Conservation (phyloP, 2,888 invertebrate species). For the Drosophila pseudotalamancana region DNA sequence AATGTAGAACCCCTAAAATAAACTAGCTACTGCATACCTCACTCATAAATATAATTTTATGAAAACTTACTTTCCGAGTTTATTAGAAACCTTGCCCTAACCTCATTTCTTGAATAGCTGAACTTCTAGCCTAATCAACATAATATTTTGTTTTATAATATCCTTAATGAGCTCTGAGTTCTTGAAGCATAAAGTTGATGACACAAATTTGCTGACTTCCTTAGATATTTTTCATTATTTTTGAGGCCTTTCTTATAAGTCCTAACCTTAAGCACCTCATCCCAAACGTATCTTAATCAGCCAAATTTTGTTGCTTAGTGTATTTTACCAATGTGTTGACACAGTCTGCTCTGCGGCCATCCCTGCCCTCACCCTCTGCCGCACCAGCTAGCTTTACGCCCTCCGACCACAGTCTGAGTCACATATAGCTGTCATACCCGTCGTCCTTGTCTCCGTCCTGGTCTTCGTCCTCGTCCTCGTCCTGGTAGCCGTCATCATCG, state of each 20-base stretch:
- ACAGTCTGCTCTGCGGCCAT: slow-evolving; percentile 43
- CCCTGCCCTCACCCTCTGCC: not conserved
- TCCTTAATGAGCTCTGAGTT: not conserved
- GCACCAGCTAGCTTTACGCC: not conserved
- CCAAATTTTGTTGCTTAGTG: slow-evolving; percentile 37
- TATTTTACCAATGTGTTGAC: slow-evolving; percentile 70
- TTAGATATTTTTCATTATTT: not conserved
- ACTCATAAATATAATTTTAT: too few relatives aligned
- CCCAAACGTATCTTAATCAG: slow-evolving; percentile 6
- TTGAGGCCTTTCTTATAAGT: not conserved
- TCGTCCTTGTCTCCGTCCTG: slow-evolving; percentile 8
- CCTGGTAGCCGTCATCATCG: too few relatives aligned
- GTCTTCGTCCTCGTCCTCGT: slow-evolving; percentile 21
- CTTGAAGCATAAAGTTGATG: too few relatives aligned
- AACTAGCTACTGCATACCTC: too few relatives aligned
- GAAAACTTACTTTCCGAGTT: too few relatives aligned
- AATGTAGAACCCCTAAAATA: not conserved
- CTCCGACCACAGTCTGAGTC: slow-evolving; percentile 47
- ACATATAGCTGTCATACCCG: slow-evolving; percentile 51
- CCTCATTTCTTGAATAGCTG: too few relatives aligned
- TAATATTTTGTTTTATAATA: too few relatives aligned
- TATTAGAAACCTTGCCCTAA: too few relatives aligned
- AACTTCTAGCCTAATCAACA: too few relatives aligned
- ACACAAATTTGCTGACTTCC: not conserved
- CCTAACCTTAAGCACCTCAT: not conserved